These are phyloP conservation scores for Semotilus atromaculatus DNA, from an alignment of 2,797 vertebrate species.

Conservation along the genomic window DNA sequence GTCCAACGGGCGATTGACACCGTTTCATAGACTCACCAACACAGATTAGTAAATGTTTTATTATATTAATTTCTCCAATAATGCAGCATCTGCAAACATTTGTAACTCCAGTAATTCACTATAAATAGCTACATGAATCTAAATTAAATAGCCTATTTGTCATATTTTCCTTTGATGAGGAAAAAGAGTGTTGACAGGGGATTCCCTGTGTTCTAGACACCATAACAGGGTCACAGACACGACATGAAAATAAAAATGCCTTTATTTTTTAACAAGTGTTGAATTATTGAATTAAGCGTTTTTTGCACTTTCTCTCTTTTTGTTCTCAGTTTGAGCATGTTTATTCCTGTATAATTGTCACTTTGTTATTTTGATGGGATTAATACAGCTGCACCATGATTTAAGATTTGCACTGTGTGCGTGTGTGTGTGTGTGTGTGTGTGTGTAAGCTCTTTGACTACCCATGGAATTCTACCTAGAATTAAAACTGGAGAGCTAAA, in stretches of 20 bases:
- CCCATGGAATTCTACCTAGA: slow-evolving; percentile 14
- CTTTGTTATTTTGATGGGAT: not conserved
- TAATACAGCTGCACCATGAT: not conserved
- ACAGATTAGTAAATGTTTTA: not conserved
- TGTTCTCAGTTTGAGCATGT: not conserved
- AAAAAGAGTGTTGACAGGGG: not conserved
- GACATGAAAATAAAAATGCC: not conserved
- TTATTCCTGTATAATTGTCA: not conserved
- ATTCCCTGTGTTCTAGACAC: not conserved
- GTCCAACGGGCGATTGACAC: too few relatives aligned
- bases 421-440: not conserved
- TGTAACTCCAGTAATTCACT: not conserved
- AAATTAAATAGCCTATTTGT: not conserved
- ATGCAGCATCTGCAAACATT: not conserved
- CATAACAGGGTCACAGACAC: slow-evolving; percentile 7
- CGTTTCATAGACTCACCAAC: too few relatives aligned
- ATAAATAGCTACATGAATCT: not conserved
- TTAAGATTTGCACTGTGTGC: not conserved
- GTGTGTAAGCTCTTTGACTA: not conserved
- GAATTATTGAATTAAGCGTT: slow-evolving; percentile 25
- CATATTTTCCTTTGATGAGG: slow-evolving; percentile 6
- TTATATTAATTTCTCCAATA: not conserved
- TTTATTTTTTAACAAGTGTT: not conserved
- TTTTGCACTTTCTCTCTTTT: not conserved
- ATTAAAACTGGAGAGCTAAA: slow-evolving; percentile 30